Percentiles rank a stretch among this genome's conserved stretches.
These are phyloP conservation scores for Mystacides longicornis DNA, from an alignment of 2,888 invertebrate genomes.

Conservation along the genomic window DNA sequence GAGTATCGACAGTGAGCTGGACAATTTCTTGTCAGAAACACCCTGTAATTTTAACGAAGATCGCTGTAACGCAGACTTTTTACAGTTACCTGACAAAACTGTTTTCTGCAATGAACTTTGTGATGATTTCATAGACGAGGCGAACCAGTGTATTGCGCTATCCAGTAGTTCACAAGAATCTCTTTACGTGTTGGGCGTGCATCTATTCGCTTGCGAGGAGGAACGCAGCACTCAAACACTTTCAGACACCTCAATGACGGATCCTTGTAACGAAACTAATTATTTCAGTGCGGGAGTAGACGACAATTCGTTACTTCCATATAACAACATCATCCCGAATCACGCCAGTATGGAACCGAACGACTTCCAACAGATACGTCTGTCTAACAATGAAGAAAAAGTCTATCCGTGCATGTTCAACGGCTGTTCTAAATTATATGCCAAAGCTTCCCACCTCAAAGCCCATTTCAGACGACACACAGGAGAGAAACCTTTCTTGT, in stretches of 20 bases:
- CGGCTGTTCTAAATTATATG: constrained; percentile 73
- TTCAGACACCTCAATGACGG: no score
- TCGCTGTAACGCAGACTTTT: constrained; percentile 33
- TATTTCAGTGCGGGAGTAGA: background rate
- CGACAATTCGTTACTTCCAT: background rate
- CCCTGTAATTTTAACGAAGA: constrained; percentile 7
- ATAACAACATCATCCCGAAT: background rate
- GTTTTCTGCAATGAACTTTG: constrained; percentile 50
- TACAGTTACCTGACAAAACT: constrained; percentile 46
- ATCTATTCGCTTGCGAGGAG: constrained; percentile 21
- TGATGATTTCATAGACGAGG: constrained; percentile 30
- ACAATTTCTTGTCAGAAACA: constrained; percentile 19
- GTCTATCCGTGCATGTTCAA: constrained; percentile 63
- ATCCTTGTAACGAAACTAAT: background rate
- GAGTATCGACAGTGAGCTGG: constrained; percentile 21
- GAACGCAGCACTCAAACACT: background rate
- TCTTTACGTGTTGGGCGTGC: constrained; percentile 21
- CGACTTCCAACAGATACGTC: no score
- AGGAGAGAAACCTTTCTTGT: constrained; percentile 69
- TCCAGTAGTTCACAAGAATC: constrained; percentile 15
- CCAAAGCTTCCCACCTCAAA: constrained; percentile 84
- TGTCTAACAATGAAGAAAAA: constrained; percentile 39
- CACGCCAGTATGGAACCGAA: background rate
- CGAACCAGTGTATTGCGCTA: constrained; percentile 32
- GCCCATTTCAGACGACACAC: constrained; percentile 82